Conservation (phyloP, 1,140 invertebrate species). For the Macrotrachela quadricornifera region DNA sequence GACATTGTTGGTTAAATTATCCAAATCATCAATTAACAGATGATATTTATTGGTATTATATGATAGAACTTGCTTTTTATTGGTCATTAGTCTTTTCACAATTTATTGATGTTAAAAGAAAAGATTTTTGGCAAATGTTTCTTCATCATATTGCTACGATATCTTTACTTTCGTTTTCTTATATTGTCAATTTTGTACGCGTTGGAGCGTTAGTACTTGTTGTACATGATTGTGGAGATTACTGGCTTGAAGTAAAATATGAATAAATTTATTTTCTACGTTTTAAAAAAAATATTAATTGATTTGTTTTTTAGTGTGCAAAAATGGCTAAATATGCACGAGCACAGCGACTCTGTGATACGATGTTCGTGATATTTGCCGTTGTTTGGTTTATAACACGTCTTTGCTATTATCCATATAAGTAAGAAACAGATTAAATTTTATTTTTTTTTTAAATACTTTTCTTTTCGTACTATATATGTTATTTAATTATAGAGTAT, state of each 20-base stretch:
- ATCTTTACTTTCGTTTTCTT: conserved; percentile 63
- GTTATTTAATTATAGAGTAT: conserved; percentile 2
- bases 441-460: neutral
- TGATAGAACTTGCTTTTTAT: conserved; percentile 80
- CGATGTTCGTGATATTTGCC: conserved; percentile 41
- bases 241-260: conserved; percentile 38
- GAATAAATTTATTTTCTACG: too few relatives aligned
- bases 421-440: conserved; percentile 12
- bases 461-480: too few relatives aligned
- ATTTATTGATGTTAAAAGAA: conserved; percentile 63
- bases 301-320: conserved; percentile 9
- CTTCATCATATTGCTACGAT: conserved; percentile 83
- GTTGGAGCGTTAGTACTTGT: conserved; percentile 73
- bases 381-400: conserved; percentile 19
- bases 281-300: too few relatives aligned
- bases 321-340: conserved; percentile 78
- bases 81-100: conserved; percentile 75
- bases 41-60: conserved; percentile 72
- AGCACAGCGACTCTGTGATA: conserved; percentile 62
- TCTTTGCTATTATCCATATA: conserved; percentile 43
- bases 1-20: conserved; percentile 1
- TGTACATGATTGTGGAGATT: conserved; percentile 50
- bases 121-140: conserved; percentile 95
- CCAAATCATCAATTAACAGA: conserved; percentile 9
- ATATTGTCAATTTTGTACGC: conserved; percentile 73